Evolutionary conservation across 2,888 invertebrate species (phyloP), one percentile per base, ranked within the genome.

Genomic region (Yponomeuta sedellus): DNA sequence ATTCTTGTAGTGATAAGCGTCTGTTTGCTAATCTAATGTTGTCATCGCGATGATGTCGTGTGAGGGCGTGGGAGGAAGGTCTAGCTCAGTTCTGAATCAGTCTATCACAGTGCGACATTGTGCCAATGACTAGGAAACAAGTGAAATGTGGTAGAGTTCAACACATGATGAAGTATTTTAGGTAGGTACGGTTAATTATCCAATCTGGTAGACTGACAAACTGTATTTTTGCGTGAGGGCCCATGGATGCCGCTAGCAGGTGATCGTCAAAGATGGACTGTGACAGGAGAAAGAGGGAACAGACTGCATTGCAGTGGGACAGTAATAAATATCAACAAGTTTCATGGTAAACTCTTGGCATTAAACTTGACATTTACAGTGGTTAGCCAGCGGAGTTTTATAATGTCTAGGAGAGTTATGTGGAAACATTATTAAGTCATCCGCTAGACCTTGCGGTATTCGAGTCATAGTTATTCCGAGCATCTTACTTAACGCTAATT

Each of bases 131-230:
- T 2, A 12, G 20, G 22, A 63, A 19, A 25, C 61, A 6, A 19
- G 61, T n/a, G 25, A 63, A 63, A 40, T 63, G 44, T 63, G 86
- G 88, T 56, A 88, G 85, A 74, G 72, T 84, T 70, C 84, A 87
- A 70, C 87, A 89, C 73, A 69, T 86, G 64, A 71, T 86, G 64
- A 81, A 83, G 69, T 86, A 75, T 71, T 75, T 88, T 71, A 84
- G 88, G 89, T 89, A 79, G 81, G 63, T 52, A 16, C 34, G 34
- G 34, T 8, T 34, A 34, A 34, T 34, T 52, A 16, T 52, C 8
- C 16, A 16, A 4, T 1, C 12, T 52, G 44, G 44, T 16, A 52
- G 2, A 16, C 44, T 52, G 44, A 16, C 16, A 52, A 16, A 12
- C 10, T 8, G 34, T 34, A 34, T 34, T 8, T 34, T 34, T 8